Base-by-base conservation (phyloP, 1,140 invertebrate species). In the Samia ricini region DNA sequence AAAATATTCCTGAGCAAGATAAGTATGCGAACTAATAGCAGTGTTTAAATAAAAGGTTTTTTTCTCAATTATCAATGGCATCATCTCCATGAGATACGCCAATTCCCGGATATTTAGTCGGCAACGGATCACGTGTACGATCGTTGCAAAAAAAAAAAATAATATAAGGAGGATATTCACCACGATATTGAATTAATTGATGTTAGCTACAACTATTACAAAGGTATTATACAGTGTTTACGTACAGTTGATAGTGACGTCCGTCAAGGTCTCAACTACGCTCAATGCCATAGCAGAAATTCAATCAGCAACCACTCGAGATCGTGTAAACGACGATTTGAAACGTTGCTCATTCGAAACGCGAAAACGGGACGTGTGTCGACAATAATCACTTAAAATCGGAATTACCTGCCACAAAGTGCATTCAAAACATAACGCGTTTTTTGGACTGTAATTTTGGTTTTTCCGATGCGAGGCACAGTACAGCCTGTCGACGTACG, bases 261-360 rank as follows among this genome's bases (percentile, higher is more conserved):
- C 26, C 63, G 36, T 66, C 76, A 82, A 83, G 79, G 77, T 70
- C 73, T 74, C 60, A 0, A 71, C 57, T 71, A 68, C 71, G 63
- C 57, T 72, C 68, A 63, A 61, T 62, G 67, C 42, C 61, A 65
- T 58, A 56, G 55, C 49, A 51, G 36, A 52, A 50, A 21, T 19
- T 19, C 26, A 6, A n/a, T 5, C 21, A 7, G 18, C 10, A 56
- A 10, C 18, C 3, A 15, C 3, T 18, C 33, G 33, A 15, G n/a
- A n/a, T n/a, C n/a, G 7, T 12, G 33, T 12, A 4, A 15, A 42
- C 33, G 4, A 12, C 33, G 33, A 15, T 42, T 15, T 42, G 12
- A 42, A 42, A 42, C 4, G 10, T 15, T 42, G 33, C 42, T 26
- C 29, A 50, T 49, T 22, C 21, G 50, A 21, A 12, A 26, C 12